phyloP scores from a whole-genome alignment of 1,140 invertebrate genomes.

The Eurytemora carolleeae region DNA sequence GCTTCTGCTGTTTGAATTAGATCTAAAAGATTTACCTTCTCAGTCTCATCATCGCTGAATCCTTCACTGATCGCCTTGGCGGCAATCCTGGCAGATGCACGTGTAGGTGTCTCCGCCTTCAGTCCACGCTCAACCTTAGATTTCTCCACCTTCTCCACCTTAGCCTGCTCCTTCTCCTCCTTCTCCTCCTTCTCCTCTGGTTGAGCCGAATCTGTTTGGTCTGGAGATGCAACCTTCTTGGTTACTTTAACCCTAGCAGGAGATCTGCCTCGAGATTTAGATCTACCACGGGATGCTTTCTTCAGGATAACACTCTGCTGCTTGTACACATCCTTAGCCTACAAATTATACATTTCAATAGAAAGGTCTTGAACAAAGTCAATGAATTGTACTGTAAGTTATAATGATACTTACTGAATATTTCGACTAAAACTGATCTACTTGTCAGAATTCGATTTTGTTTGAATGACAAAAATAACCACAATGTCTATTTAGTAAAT shows the following conservation, averaged over 20 bases:
- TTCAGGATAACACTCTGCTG: background rate
- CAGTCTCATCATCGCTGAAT: background rate
- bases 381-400: no score
- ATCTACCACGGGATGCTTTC: background rate
- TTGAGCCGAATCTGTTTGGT: no score
- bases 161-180: background rate
- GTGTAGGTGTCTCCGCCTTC: background rate
- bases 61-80: background rate
- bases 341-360: no score
- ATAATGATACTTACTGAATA: no score
- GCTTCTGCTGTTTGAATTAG: background rate
- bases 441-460: no score
- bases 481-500: no score
- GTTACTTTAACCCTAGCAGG: background rate
- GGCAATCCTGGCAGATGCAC: slow-evolving; percentile 1
- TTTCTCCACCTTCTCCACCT: background rate
- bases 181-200: no score
- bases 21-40: background rate
- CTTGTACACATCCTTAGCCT: background rate
- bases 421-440: no score
- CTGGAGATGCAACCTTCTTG: no score
- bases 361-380: no score
- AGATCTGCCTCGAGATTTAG: background rate
- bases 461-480: no score
- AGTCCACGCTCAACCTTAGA: background rate